phyloP scores from a whole-genome alignment of 2,797 vertebrate genomes.

The Chaenodraco wilsoni region DNA sequence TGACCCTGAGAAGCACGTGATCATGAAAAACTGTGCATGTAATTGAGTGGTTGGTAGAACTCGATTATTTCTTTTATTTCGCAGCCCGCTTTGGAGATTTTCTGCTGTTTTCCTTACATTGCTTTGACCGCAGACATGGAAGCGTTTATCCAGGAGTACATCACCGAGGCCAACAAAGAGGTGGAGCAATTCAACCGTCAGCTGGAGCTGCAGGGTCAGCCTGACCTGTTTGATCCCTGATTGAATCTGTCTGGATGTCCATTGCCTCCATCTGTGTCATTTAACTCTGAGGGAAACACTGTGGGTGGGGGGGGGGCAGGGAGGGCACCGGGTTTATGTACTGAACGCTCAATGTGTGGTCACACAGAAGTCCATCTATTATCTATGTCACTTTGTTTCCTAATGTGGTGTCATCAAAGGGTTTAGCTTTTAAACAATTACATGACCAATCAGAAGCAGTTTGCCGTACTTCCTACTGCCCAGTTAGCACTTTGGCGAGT shows the following conservation, averaged over 20 bases:
- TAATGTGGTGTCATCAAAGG: conserved; percentile 17
- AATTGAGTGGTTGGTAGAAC: too few species aligned
- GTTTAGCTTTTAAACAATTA: conserved; percentile 28
- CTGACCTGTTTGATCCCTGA: conserved; percentile 91
- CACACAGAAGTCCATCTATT: conserved; percentile 26
- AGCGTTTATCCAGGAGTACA: conserved; percentile 92
- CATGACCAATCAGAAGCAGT: conserved; percentile 34
- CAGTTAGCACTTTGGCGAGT: conserved; percentile 24
- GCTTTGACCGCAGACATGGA: conserved; percentile 89
- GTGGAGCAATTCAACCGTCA: conserved; percentile 93
- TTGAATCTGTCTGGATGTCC: conserved; percentile 49
- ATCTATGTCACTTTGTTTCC: conserved; percentile 39
- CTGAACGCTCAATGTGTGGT: conserved; percentile 44
- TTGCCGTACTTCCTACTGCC: not conserved
- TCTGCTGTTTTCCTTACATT: conserved; percentile 80
- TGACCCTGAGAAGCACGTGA: too few species aligned
- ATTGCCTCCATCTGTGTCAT: conserved; percentile 44
- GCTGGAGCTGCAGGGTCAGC: conserved; percentile 89
- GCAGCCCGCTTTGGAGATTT: not conserved
- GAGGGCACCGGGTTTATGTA: conserved; percentile 28
- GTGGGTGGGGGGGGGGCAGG: conserved; percentile 31
- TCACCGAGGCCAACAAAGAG: conserved; percentile 91
- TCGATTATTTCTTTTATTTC: too few species aligned
- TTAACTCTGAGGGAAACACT: conserved; percentile 37
- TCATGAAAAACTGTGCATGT: too few species aligned